Percentiles rank a stretch among this genome's conserved stretches.
Conservation (phyloP, 1,140 invertebrate genomes). For the Pinna nobilis region DNA sequence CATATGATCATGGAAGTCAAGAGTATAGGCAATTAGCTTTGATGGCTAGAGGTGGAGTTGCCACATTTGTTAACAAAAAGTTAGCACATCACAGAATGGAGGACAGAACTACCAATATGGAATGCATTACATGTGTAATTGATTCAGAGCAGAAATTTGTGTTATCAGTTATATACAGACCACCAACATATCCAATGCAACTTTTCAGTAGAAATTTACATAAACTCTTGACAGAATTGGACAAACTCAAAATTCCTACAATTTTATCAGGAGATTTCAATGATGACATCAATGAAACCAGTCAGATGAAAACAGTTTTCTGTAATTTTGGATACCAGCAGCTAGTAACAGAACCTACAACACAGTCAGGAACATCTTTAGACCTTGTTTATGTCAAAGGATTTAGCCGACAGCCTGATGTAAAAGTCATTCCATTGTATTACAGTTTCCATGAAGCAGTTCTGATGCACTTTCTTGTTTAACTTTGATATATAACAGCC, state of each 20-base stretch:
- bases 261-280: conserved; percentile 40
- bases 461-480: background rate
- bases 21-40: background rate
- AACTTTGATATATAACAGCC: too few species aligned
- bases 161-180: conserved; percentile 21
- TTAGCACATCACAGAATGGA: background rate
- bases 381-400: conserved; percentile 23
- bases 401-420: background rate
- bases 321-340: conserved; percentile 16
- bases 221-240: background rate
- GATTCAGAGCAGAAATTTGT: background rate
- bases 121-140: background rate
- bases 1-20: background rate
- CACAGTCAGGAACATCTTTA: conserved; percentile 8
- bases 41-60: conserved; percentile 20
- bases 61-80: conserved; percentile 7
- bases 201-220: conserved; percentile 1
- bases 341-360: conserved; percentile 8
- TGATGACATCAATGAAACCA: background rate
- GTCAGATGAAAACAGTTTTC: background rate
- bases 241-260: background rate
- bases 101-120: conserved; percentile 11
- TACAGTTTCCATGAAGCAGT: conserved; percentile 39
- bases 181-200: conserved; percentile 9
- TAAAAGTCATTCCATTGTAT: conserved; percentile 21